phyloP scores from a whole-genome alignment of 2,797 vertebrate genomes.

The Perodicticus potto region DNA sequence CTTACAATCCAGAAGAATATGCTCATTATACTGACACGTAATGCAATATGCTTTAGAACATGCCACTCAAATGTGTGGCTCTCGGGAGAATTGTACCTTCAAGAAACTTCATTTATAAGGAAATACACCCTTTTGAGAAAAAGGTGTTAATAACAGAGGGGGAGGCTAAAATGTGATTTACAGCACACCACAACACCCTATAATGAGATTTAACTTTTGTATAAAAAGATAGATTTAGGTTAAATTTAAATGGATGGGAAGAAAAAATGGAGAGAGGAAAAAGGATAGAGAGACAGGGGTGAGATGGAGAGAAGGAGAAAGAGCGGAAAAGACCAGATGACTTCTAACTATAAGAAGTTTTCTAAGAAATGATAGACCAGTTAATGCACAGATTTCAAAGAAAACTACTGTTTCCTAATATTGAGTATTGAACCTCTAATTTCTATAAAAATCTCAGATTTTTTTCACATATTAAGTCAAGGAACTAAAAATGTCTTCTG shows the following conservation, averaged over 20 bases:
- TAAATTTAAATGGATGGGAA: conserved; percentile 77
- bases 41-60: conserved; percentile 85
- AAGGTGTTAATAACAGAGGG: conserved; percentile 81
- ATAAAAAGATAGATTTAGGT: conserved; percentile 78
- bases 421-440: conserved; percentile 80
- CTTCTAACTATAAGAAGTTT: conserved; percentile 72
- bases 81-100: conserved; percentile 87
- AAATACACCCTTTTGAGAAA: conserved; percentile 86
- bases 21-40: conserved; percentile 87
- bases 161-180: conserved; percentile 80
- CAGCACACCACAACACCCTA: conserved; percentile 73
- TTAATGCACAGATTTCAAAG: conserved; percentile 82
- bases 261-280: neutral
- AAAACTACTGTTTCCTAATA: conserved; percentile 74
- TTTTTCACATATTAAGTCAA: conserved; percentile 88
- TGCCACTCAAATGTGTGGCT: conserved; percentile 87
- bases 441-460: conserved; percentile 84
- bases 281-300: conserved; percentile 35
- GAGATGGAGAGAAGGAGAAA: neutral
- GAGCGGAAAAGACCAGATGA: conserved; percentile 17
- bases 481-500: conserved; percentile 89
- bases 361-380: conserved; percentile 63
- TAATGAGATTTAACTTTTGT: conserved; percentile 82
- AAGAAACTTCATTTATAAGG: conserved; percentile 85
- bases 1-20: conserved; percentile 85